These are phyloP conservation scores for Sparus aurata DNA, from an alignment of 2,797 vertebrate genomes.

Conservation along the genomic window DNA sequence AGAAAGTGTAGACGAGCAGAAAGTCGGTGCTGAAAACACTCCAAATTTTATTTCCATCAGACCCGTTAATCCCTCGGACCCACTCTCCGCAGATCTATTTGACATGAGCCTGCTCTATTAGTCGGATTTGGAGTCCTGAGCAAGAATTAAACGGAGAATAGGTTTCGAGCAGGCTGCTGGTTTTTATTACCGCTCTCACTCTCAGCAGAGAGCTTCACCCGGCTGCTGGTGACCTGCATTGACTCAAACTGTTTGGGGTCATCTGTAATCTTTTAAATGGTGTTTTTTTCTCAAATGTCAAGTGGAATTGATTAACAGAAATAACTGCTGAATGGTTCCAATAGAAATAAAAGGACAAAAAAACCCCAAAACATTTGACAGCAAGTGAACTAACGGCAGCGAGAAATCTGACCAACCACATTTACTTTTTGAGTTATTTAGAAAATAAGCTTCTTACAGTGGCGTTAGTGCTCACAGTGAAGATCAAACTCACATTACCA, in stretches of 20 bases:
- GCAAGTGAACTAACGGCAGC: background rate
- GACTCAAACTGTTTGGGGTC: constrained; percentile 14
- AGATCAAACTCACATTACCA: background rate
- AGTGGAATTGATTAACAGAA: constrained; percentile 14
- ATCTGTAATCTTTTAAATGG: constrained; percentile 12
- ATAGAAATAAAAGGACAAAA: constrained; percentile 6
- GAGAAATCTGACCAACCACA: background rate
- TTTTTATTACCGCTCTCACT: constrained; percentile 12
- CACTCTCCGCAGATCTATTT: constrained; percentile 41
- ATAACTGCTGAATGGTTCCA: constrained; percentile 11
- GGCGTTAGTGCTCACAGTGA: background rate
- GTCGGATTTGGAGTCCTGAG: constrained; percentile 47
- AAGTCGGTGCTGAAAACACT: background rate
- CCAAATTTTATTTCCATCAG: constrained; percentile 33
- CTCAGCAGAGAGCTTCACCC: constrained; percentile 18
- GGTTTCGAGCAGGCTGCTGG: constrained; percentile 26
- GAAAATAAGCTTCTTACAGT: background rate
- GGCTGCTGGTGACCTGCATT: constrained; percentile 36
- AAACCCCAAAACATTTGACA: background rate
- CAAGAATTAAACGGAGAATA: constrained; percentile 49
- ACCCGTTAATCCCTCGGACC: constrained; percentile 41
- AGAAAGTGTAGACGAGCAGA: background rate
- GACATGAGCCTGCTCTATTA: constrained; percentile 53
- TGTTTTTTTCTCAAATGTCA: constrained; percentile 32
- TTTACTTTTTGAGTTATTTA: background rate